Conservation (phyloP, 2,113 vertebrate genomes). For the Herpetotheres cachinnans region DNA sequence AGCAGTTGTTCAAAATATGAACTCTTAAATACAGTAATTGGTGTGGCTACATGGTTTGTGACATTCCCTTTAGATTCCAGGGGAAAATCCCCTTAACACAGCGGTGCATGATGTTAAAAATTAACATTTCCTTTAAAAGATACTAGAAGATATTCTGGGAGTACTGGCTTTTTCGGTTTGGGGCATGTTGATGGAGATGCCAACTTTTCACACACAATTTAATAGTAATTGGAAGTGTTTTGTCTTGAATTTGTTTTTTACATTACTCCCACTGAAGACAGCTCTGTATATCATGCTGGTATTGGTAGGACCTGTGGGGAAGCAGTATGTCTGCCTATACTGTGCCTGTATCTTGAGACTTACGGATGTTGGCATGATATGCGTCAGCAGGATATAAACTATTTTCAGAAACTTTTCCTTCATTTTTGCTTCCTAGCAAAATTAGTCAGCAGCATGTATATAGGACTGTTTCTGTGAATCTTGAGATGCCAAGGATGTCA, state of each 20-base stretch:
- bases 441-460: neutral
- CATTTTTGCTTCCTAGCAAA: neutral
- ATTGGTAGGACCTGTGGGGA: neutral
- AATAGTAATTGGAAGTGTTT: neutral
- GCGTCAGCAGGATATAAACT: neutral
- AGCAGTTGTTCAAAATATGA: neutral
- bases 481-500: neutral
- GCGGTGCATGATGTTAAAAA: neutral
- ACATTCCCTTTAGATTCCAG: neutral
- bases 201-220: neutral
- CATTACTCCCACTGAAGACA: neutral
- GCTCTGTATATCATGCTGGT: neutral
- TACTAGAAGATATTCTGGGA: neutral
- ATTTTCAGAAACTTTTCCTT: neutral
- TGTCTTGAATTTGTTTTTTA: neutral
- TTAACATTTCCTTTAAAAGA: neutral
- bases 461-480: neutral
- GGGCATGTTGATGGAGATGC: neutral
- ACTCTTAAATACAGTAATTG: neutral
- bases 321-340: neutral
- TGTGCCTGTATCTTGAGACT: neutral
- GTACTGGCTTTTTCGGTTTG: neutral
- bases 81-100: neutral
- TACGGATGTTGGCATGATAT: rapidly evolving
- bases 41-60: neutral